Evolutionary conservation across 1,140 invertebrate genomes (phyloP).

Genomic region (Drosophila virilis): DNA sequence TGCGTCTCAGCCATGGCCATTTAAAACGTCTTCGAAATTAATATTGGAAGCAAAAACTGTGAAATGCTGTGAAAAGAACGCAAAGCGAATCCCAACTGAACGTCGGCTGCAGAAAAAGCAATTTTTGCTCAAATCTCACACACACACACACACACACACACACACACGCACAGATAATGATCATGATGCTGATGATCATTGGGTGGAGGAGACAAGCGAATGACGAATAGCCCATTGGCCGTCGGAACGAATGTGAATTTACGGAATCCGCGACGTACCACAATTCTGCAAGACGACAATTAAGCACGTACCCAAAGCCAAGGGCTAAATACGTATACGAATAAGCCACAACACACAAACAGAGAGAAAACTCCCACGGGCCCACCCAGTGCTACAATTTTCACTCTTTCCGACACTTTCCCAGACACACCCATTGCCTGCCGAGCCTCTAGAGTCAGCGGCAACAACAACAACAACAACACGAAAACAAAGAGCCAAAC

Average conservation of each 20-base stretch:
- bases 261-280: constrained; percentile 75
- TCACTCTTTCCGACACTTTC: constrained; percentile 72
- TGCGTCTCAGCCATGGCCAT: constrained; percentile 65
- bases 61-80: constrained; percentile 82
- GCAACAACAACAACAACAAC: too few relatives aligned
- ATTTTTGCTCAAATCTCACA: constrained; percentile 66
- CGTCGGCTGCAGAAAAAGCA: constrained; percentile 57
- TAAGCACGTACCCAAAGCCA: constrained; percentile 72
- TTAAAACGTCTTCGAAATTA: constrained; percentile 83
- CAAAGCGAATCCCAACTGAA: constrained; percentile 49
- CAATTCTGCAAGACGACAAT: constrained; percentile 81
- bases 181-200: constrained; percentile 28
- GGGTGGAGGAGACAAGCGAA: constrained; percentile 72
- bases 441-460: neutral
- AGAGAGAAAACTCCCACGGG: constrained; percentile 69
- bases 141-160: constrained; percentile 8
- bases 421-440: constrained; percentile 46
- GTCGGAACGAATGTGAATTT: constrained; percentile 79
- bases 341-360: constrained; percentile 16
- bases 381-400: constrained; percentile 81
- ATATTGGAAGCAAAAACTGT: constrained; percentile 79
- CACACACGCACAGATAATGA: constrained; percentile 15
- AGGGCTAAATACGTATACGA: constrained; percentile 26
- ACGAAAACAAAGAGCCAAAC: constrained; percentile 52
- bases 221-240: constrained; percentile 78